These are phyloP conservation scores for Enteromius radiatus DNA, from an alignment of 2,797 vertebrate species.

Conservation along the genomic window DNA sequence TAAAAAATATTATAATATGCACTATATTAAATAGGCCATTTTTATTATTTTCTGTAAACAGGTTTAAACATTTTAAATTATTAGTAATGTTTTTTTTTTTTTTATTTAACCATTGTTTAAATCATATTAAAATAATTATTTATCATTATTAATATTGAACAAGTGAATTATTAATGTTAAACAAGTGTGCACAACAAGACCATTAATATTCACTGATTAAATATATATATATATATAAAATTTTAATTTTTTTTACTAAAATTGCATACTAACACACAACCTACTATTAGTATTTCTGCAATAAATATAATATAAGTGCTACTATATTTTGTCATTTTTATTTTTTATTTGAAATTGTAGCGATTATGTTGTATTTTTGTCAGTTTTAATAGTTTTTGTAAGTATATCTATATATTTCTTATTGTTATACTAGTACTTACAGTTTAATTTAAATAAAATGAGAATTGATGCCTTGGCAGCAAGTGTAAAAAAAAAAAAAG, in stretches of 20 bases:
- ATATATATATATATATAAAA: background rate
- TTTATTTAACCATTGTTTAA: background rate
- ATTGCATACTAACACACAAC: background rate
- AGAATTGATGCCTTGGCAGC: background rate
- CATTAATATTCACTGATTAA: background rate
- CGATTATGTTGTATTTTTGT: background rate
- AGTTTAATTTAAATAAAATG: background rate
- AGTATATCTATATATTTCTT: background rate
- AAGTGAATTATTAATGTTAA: background rate
- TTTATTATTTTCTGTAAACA: background rate
- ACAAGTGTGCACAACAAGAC: background rate
- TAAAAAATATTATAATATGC: background rate
- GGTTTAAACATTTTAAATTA: background rate
- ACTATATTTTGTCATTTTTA: background rate
- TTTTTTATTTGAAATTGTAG: background rate
- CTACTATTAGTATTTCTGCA: background rate
- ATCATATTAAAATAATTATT: background rate
- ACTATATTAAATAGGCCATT: background rate
- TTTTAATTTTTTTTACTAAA: background rate
- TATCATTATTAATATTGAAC: background rate
- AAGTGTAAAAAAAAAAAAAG: background rate
- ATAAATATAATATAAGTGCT: background rate
- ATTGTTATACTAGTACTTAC: background rate
- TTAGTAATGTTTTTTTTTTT: background rate
- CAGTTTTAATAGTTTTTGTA: background rate